phyloP scores from a whole-genome alignment of 2,888 invertebrate species.

The Gymnocheta viridis region DNA sequence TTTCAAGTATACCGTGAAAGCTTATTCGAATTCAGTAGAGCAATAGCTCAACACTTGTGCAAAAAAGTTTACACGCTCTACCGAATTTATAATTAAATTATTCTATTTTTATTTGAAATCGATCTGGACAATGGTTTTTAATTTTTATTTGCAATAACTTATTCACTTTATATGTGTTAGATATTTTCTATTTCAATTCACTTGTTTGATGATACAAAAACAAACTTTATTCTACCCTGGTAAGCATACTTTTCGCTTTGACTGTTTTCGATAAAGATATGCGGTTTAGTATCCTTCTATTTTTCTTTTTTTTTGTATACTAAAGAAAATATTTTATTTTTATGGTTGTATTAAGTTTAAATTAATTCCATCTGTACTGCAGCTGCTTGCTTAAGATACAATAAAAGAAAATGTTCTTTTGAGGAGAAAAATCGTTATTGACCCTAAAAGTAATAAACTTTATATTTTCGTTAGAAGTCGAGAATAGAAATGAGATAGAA shows the following conservation, averaged over 20 bases:
- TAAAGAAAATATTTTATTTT: constrained; percentile 40
- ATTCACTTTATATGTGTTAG: no score
- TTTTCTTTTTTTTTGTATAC: neutral
- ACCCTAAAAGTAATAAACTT: neutral
- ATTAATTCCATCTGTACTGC: constrained; percentile 19
- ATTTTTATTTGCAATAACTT: no score
- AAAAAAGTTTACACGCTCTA: constrained; percentile 9
- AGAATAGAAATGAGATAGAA: neutral
- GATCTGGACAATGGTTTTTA: no score
- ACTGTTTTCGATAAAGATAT: constrained; percentile 6
- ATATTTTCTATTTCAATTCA: no score
- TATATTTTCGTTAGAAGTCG: neutral
- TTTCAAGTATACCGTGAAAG: constrained; percentile 18
- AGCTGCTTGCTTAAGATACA: constrained; percentile 7
- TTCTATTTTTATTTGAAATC: no score
- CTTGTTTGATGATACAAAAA: no score
- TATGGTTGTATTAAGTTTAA: constrained; percentile 34
- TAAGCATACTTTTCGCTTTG: neutral
- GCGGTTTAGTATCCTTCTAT: neutral
- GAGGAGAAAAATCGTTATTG: neutral
- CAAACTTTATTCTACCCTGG: neutral
- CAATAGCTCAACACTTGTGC: neutral
- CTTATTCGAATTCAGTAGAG: constrained; percentile 24
- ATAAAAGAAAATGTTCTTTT: neutral
- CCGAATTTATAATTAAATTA: no score